Percentiles rank a stretch among this genome's conserved stretches.
Evolutionary conservation across 1,140 invertebrate species (phyloP).

Genomic region (Eciton burchellii): DNA sequence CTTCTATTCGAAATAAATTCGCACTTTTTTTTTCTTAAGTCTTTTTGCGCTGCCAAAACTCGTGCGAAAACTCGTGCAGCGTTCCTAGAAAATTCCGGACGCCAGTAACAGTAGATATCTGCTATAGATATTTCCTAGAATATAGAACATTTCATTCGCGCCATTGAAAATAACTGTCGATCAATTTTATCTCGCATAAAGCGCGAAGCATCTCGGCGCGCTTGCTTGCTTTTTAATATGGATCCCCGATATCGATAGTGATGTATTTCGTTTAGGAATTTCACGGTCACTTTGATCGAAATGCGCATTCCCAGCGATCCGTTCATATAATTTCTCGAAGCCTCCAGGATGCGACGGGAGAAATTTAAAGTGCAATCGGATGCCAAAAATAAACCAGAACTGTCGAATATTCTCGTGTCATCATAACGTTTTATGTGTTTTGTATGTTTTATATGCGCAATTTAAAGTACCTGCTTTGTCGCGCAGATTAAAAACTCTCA

Average conservation of each 20-base stretch:
- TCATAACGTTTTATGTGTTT: neutral
- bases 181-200: conserved; percentile 39
- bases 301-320: conserved; percentile 6
- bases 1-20: too few relatives aligned
- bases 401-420: neutral
- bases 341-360: neutral
- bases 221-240: conserved; percentile 52
- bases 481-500: neutral
- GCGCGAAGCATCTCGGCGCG: neutral
- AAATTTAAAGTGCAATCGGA: neutral
- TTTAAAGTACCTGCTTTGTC: neutral
- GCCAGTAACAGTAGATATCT: conserved; percentile 27
- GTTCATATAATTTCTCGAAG: conserved; percentile 30
- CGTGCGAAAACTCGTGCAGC: neutral
- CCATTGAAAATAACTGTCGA: conserved; percentile 35
- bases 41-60: neutral
- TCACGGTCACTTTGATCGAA: conserved; percentile 36
- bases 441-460: neutral
- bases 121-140: conserved; percentile 18
- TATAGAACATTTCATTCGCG: conserved; percentile 20
- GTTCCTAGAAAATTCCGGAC: conserved; percentile 40
- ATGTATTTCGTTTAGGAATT: conserved; percentile 56
- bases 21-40: neutral
- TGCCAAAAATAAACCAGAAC: neutral
- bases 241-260: conserved; percentile 33